Evolutionary conservation across 2,113 vertebrate species (phyloP).

Genomic region (Prunella himalayana): DNA sequence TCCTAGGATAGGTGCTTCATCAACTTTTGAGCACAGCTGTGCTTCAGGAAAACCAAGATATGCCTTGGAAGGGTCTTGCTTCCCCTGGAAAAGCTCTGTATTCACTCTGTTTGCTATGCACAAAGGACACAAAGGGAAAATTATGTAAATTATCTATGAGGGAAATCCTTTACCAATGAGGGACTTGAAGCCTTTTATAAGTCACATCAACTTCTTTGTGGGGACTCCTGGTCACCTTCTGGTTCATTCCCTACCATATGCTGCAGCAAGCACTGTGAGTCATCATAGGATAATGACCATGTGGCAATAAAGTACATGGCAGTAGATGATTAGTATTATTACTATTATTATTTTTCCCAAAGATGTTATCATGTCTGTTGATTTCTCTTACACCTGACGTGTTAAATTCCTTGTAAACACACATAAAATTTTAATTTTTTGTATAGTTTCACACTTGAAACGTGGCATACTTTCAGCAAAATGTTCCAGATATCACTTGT

Average conservation of each 20-base stretch:
- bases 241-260: neutral
- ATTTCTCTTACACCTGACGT: neutral
- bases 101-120: neutral
- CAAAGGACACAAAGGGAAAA: neutral
- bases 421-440: neutral
- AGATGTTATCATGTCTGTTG: neutral
- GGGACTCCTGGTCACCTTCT: neutral
- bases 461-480: slow-evolving; percentile 2
- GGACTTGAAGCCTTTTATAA: neutral
- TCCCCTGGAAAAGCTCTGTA: neutral
- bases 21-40: neutral
- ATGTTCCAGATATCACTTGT: slow-evolving; percentile 15
- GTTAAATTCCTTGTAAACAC: neutral
- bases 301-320: neutral
- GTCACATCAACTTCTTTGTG: neutral
- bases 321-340: neutral
- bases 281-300: neutral
- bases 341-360: neutral
- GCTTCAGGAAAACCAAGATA: neutral
- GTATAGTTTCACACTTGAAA: neutral
- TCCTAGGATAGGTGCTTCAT: neutral
- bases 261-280: neutral
- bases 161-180: neutral
- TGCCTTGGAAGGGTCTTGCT: neutral
- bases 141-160: neutral